Conservation (phyloP, 2,797 vertebrate species). For the Falco columbarius region DNA sequence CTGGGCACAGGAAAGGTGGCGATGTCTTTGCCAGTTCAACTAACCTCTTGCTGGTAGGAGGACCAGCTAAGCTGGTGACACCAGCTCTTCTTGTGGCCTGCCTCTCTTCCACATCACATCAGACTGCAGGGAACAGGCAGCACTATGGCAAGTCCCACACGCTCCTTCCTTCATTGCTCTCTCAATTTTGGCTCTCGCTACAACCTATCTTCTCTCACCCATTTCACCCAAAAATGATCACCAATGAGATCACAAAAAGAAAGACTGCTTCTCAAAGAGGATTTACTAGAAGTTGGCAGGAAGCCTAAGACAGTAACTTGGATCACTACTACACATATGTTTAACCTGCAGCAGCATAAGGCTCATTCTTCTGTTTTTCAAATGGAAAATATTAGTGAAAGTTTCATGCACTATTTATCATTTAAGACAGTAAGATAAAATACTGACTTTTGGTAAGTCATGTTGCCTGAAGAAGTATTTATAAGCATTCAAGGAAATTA, state of each 20-base stretch:
- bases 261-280: neutral
- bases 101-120: accelerated
- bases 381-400: neutral
- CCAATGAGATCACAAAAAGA: neutral
- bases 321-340: neutral
- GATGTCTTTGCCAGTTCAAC: neutral
- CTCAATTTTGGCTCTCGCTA: accelerated
- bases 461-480: neutral
- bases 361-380: neutral
- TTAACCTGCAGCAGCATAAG: neutral
- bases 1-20: neutral
- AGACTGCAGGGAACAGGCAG: neutral
- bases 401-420: neutral
- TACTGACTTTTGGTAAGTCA: neutral
- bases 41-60: accelerated
- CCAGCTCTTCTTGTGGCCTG: neutral
- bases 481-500: neutral
- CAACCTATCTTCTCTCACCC: neutral
- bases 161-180: neutral
- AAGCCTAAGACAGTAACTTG: neutral
- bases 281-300: neutral
- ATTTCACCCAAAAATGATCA: neutral
- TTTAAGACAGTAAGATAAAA: neutral
- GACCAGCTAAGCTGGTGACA: neutral
- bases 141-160: too few species aligned